Evolutionary conservation across 1,140 invertebrate genomes (phyloP).

Genomic region (Rhynchophorus ferrugineus): DNA sequence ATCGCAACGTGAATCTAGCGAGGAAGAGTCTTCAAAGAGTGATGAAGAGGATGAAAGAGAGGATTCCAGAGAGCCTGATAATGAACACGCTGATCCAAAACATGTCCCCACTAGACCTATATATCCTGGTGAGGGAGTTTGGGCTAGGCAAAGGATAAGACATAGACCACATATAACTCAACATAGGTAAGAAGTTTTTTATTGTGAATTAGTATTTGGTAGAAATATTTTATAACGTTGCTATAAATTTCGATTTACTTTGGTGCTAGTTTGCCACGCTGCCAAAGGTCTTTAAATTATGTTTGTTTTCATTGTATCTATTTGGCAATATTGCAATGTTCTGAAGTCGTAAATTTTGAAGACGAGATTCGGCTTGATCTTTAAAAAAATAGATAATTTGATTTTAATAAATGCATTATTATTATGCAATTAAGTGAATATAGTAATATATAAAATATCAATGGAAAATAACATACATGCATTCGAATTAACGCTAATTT

Average conservation of each 20-base stretch:
- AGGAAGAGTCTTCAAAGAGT: slow-evolving; percentile 4
- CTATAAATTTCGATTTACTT: too few species aligned
- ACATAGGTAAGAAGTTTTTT: slow-evolving; percentile 15
- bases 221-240: background rate
- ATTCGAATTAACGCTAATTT: too few species aligned
- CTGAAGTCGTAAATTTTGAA: too few species aligned
- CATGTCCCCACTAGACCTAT: slow-evolving; percentile 44
- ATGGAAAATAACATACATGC: too few species aligned
- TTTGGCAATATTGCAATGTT: background rate
- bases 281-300: too few species aligned
- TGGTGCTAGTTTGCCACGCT: too few species aligned
- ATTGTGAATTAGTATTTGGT: background rate
- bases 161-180: slow-evolving; percentile 32
- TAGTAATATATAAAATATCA: too few species aligned
- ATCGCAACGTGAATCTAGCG: background rate
- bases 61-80: slow-evolving; percentile 16
- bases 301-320: too few species aligned
- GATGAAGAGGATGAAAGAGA: slow-evolving; percentile 1
- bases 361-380: too few species aligned
- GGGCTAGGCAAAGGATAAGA: slow-evolving; percentile 43
- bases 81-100: slow-evolving; percentile 25
- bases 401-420: too few species aligned
- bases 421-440: too few species aligned
- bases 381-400: too few species aligned
- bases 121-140: slow-evolving; percentile 44